Evolutionary conservation across 2,797 vertebrate genomes (phyloP).

Genomic region (Harpagifer antarcticus): DNA sequence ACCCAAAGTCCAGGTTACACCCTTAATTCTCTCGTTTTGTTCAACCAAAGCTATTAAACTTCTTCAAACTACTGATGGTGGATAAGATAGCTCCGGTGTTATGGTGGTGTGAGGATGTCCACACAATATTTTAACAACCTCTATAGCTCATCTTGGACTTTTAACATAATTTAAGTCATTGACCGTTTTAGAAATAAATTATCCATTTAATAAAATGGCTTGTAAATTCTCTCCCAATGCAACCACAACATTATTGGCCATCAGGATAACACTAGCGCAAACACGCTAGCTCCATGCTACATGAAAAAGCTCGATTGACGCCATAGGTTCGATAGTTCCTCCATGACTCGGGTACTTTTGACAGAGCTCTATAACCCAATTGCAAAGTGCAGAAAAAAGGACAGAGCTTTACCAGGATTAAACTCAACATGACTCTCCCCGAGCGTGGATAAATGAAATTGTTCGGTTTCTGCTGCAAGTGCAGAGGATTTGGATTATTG

Average conservation of each 20-base stretch:
- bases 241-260: too few relatives aligned
- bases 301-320: neutral
- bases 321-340: neutral
- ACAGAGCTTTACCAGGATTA: neutral
- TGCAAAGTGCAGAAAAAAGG: neutral
- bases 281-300: neutral
- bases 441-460: neutral
- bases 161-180: neutral
- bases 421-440: too few relatives aligned
- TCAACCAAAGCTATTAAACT: too few relatives aligned
- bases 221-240: neutral
- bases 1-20: too few relatives aligned
- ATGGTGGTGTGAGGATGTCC: too few relatives aligned
- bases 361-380: neutral
- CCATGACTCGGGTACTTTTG: neutral
- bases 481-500: neutral
- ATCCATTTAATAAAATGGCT: too few relatives aligned
- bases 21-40: too few relatives aligned
- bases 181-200: too few relatives aligned
- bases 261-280: neutral
- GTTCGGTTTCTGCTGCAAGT: neutral
- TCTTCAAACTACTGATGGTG: neutral
- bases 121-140: neutral
- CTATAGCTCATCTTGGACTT: neutral
- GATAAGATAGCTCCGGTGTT: too few relatives aligned